These are phyloP conservation scores for Pandemis heparana DNA, from an alignment of 2,888 invertebrate genomes.

Conservation along the genomic window DNA sequence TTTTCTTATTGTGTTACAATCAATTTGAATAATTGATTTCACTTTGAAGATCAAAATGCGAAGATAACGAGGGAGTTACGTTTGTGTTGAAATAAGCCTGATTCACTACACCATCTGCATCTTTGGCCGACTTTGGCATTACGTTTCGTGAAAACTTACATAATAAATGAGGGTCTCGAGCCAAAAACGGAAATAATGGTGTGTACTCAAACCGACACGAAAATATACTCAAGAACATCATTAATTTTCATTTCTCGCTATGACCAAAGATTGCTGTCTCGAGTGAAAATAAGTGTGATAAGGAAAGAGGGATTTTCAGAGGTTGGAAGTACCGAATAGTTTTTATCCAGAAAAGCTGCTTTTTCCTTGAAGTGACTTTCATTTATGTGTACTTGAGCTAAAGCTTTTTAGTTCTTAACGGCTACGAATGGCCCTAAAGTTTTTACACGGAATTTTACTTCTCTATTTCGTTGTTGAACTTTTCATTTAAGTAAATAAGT, in stretches of 20 bases:
- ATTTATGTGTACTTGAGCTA: slow-evolving; percentile 41
- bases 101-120: slow-evolving; percentile 68
- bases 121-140: slow-evolving; percentile 69
- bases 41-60: slow-evolving; percentile 42
- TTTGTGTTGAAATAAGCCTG: slow-evolving; percentile 52
- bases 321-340: slow-evolving; percentile 44
- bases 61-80: slow-evolving; percentile 48
- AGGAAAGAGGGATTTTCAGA: slow-evolving; percentile 43
- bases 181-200: slow-evolving; percentile 83
- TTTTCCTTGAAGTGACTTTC: slow-evolving; percentile 36
- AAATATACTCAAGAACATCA: slow-evolving; percentile 82
- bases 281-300: slow-evolving; percentile 61
- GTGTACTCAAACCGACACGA: slow-evolving; percentile 84
- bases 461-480: slow-evolving; percentile 1
- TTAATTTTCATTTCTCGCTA: slow-evolving; percentile 83
- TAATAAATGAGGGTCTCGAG: slow-evolving; percentile 80
- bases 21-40: slow-evolving; percentile 49
- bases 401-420: slow-evolving; percentile 42
- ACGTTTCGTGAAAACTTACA: slow-evolving; percentile 71
- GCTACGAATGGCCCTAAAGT: slow-evolving; percentile 36
- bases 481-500: slow-evolving; percentile 18
- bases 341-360: slow-evolving; percentile 41
- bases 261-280: slow-evolving; percentile 78
- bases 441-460: slow-evolving; percentile 24
- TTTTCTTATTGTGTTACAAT: slow-evolving; percentile 46